These are phyloP conservation scores for Marmota monax DNA, from an alignment of 2,113 vertebrate species.

Conservation along the genomic window DNA sequence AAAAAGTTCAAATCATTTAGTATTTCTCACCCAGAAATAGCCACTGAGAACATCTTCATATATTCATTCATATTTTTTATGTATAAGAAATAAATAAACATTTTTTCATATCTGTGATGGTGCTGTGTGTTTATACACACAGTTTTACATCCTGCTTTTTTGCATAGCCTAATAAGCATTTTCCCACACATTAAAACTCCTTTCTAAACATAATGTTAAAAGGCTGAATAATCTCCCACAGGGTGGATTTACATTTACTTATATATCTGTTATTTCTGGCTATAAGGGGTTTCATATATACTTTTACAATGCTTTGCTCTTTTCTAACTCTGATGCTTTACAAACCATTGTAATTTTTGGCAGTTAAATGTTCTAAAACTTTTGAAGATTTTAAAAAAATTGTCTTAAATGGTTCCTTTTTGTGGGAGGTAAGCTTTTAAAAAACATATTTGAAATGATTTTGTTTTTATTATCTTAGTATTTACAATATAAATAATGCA, in stretches of 20 bases:
- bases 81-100: background rate
- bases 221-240: slow-evolving; percentile 21
- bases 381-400: background rate
- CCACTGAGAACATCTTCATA: background rate
- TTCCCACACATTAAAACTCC: slow-evolving; percentile 50
- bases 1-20: background rate
- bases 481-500: slow-evolving; percentile 64
- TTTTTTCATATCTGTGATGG: slow-evolving; percentile 29
- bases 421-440: background rate
- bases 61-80: slow-evolving; percentile 4
- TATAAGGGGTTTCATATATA: slow-evolving; percentile 21
- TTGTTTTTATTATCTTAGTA: slow-evolving; percentile 66
- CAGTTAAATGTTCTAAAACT: slow-evolving; percentile 39
- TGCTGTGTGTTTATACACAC: background rate
- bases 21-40: background rate
- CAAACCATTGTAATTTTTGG: slow-evolving; percentile 50
- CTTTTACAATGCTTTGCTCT: background rate
- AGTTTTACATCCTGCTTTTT: slow-evolving; percentile 43
- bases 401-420: slow-evolving; percentile 16
- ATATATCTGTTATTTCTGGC: background rate
- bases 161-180: slow-evolving; percentile 10
- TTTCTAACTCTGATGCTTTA: slow-evolving; percentile 54
- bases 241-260: background rate
- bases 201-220: slow-evolving; percentile 38
- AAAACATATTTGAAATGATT: slow-evolving; percentile 55